These are phyloP conservation scores for Rambutsinella grinnellia DNA, from an alignment of 2,888 invertebrate species.

Conservation along the genomic window DNA sequence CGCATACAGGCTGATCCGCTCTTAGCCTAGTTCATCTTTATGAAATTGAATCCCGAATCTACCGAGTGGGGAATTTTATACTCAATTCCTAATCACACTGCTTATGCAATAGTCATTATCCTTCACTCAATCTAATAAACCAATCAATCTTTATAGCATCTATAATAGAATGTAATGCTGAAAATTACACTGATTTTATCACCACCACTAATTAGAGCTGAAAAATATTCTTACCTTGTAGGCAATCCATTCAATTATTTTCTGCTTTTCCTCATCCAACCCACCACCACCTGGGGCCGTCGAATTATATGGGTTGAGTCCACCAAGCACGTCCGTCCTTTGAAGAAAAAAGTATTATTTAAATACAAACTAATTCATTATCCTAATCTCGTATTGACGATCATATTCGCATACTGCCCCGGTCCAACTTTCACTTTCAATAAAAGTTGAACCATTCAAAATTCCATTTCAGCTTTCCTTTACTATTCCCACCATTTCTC, in stretches of 20 bases:
- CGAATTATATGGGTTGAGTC: conserved; percentile 13
- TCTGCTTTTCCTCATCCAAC: conserved; percentile 39
- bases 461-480: not conserved
- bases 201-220: no score
- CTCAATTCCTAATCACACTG: no score
- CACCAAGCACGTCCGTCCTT: conserved; percentile 30
- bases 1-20: no score
- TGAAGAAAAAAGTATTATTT: conserved; percentile 13
- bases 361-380: no score
- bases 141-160: not conserved
- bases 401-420: no score
- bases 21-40: no score
- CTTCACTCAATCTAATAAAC: not conserved
- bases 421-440: no score
- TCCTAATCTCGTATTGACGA: no score
- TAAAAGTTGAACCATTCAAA: no score
- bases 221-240: conserved; percentile 55
- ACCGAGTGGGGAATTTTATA: no score
- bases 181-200: not conserved
- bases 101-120: not conserved
- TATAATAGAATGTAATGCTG: not conserved
- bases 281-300: conserved; percentile 13
- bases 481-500: not conserved
- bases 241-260: conserved; percentile 61
- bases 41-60: no score